A percentile compares a stretch with the other conserved stretches of the same genome.
These are phyloP conservation scores for Cettia cetti DNA, from an alignment of 2,113 vertebrate genomes.

Conservation along the genomic window DNA sequence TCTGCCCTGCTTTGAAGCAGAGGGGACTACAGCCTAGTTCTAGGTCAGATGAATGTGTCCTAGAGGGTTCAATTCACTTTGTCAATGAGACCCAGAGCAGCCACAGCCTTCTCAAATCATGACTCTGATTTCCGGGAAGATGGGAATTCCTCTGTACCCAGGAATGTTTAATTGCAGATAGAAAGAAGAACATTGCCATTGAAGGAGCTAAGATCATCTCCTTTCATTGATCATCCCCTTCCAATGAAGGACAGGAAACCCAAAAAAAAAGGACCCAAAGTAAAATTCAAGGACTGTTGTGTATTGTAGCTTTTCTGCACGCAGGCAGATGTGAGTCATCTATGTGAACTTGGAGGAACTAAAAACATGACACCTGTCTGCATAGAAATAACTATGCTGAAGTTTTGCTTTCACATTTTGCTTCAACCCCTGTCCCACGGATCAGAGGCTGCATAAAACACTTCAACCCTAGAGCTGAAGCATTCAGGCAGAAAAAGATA, in stretches of 20 bases:
- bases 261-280: neutral
- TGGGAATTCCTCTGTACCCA: fast-evolving
- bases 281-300: neutral
- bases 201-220: neutral
- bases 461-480: neutral
- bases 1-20: neutral
- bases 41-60: neutral
- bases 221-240: neutral
- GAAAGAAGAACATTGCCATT: neutral
- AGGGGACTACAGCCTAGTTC: neutral
- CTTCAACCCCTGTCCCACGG: neutral
- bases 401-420: neutral
- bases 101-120: neutral
- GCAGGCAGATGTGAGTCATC: neutral
- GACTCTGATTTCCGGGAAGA: neutral
- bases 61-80: neutral
- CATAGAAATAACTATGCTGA: neutral
- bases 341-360: neutral
- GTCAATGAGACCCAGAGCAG: neutral
- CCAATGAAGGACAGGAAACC: neutral
- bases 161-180: neutral
- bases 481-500: neutral
- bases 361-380: neutral
- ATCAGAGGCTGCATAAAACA: neutral
- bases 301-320: neutral